phyloP scores from a whole-genome alignment of 2,113 vertebrate genomes.

The Cyphomyrus plagiostoma region DNA sequence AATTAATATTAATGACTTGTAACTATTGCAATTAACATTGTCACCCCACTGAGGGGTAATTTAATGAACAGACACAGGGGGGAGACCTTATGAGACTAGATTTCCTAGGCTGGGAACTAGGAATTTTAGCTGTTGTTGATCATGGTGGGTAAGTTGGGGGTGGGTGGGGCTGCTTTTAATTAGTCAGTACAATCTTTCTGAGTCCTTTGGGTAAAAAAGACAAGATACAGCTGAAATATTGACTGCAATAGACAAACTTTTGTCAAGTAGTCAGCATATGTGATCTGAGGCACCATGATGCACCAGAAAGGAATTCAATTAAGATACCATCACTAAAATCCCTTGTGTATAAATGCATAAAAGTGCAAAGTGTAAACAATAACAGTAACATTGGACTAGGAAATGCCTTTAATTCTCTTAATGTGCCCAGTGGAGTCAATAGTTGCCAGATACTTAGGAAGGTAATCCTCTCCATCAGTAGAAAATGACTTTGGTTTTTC shows the following conservation, averaged over 20 bases:
- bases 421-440: not conserved
- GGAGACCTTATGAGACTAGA: not conserved
- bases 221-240: not conserved
- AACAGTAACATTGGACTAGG: not conserved
- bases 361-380: not conserved
- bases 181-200: conserved; percentile 4
- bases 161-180: not conserved
- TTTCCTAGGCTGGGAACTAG: not conserved
- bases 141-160: conserved; percentile 8
- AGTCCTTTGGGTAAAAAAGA: not conserved
- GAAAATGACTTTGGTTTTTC: not conserved
- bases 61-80: conserved; percentile 17
- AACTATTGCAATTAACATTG: conserved; percentile 29
- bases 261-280: not conserved
- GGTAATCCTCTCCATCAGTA: not conserved
- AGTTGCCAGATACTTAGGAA: not conserved
- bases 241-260: not conserved
- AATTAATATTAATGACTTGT: conserved; percentile 37
- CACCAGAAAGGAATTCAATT: not conserved
- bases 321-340: not conserved
- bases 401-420: conserved; percentile 2
- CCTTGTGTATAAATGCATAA: not conserved
- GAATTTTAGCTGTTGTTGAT: not conserved
- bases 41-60: conserved; percentile 27
- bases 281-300: not conserved